A percentile compares a stretch with the other conserved stretches of the same genome.
These are phyloP conservation scores for Drosophila kurseongensis DNA, from an alignment of 1,140 invertebrate species.

Conservation along the genomic window DNA sequence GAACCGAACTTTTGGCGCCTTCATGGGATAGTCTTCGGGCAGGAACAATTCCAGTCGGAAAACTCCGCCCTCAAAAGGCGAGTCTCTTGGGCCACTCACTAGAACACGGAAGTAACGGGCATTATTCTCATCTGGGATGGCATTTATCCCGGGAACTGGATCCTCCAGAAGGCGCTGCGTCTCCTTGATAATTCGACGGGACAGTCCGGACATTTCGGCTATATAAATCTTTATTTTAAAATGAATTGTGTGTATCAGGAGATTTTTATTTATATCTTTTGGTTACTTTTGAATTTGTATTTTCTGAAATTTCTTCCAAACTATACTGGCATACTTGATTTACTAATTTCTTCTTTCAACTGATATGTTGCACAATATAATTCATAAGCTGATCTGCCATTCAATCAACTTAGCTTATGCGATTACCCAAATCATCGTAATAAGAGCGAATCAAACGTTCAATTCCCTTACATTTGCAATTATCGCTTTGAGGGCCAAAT, in stretches of 20 bases:
- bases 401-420: constrained; percentile 5
- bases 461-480: constrained; percentile 20
- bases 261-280: not conserved
- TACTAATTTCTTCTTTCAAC: no score
- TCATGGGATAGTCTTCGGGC: constrained; percentile 93
- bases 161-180: constrained; percentile 99
- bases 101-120: constrained; percentile 99
- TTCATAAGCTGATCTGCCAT: not conserved
- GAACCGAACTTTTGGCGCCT: constrained; percentile 93
- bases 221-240: constrained; percentile 2
- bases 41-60: constrained; percentile 93
- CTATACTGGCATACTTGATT: no score
- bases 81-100: constrained; percentile 93
- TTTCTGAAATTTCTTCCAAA: no score
- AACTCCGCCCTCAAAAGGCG: constrained; percentile 91
- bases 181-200: constrained; percentile 95
- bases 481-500: constrained; percentile 8
- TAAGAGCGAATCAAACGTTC: constrained; percentile 22
- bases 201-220: not conserved
- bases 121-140: constrained; percentile 97
- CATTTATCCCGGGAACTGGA: constrained; percentile 97
- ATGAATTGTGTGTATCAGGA: not conserved
- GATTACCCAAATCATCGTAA: constrained; percentile 11
- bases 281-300: no score
- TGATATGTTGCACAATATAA: not conserved